Percentiles rank a stretch among this genome's conserved stretches.
These are phyloP conservation scores for Sardina pilchardus DNA, from an alignment of 2,113 vertebrate genomes.

Conservation along the genomic window DNA sequence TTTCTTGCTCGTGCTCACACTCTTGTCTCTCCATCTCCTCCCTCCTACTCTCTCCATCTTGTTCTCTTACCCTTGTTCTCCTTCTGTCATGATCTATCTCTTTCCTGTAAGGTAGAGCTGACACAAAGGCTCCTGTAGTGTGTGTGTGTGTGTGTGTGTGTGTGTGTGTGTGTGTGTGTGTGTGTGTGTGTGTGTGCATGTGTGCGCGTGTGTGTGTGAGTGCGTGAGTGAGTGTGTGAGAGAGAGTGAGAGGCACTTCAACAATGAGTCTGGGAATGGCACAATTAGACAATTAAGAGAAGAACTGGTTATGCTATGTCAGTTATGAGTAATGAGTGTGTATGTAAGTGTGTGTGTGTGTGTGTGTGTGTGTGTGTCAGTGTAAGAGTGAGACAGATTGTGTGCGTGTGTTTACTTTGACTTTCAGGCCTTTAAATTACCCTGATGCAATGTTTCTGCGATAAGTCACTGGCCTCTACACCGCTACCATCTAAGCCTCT, in stretches of 20 bases:
- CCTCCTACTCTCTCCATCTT: slow-evolving; percentile 37
- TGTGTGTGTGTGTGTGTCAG: neutral
- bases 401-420: neutral
- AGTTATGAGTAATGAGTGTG: neutral
- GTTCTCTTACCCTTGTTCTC: slow-evolving; percentile 63
- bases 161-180: neutral
- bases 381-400: neutral
- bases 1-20: no score
- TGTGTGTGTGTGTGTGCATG: neutral
- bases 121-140: neutral
- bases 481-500: slow-evolving; percentile 55
- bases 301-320: neutral
- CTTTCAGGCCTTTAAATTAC: neutral
- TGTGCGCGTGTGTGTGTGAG: neutral
- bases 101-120: neutral
- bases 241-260: neutral
- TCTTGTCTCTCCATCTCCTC: no score
- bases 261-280: neutral
- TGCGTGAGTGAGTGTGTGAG: neutral
- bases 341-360: neutral
- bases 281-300: neutral
- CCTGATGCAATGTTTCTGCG: slow-evolving; percentile 10
- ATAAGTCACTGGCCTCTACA: slow-evolving; percentile 28
- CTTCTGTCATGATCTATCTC: slow-evolving; percentile 60
- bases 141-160: neutral